A percentile compares a stretch with the other conserved stretches of the same genome.
These are phyloP conservation scores for Zeuzera pyrina DNA, from an alignment of 2,888 invertebrate genomes.

Conservation along the genomic window DNA sequence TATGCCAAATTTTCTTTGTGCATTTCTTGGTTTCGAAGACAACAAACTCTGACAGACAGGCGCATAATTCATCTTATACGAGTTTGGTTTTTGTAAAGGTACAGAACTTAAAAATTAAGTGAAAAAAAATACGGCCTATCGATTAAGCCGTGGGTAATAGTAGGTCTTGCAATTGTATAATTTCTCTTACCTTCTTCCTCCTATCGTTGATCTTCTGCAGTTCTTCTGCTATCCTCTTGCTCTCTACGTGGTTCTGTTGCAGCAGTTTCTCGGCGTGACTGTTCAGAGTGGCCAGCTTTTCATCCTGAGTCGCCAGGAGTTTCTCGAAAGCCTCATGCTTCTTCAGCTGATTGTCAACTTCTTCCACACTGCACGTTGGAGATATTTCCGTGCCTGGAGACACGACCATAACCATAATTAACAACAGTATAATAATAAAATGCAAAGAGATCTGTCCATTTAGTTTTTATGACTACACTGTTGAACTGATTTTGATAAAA, in stretches of 20 bases:
- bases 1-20: no score
- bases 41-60: no score
- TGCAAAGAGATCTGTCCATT: no score
- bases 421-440: neutral
- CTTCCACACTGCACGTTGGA: slow-evolving; percentile 82
- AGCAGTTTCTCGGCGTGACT: slow-evolving; percentile 90
- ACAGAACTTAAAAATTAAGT: no score
- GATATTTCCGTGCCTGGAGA: slow-evolving; percentile 77
- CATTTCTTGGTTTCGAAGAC: no score
- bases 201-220: slow-evolving; percentile 82
- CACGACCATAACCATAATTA: neutral
- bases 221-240: slow-evolving; percentile 82
- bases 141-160: no score
- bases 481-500: no score
- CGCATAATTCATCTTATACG: no score
- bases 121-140: no score
- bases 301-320: slow-evolving; percentile 87
- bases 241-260: slow-evolving; percentile 93
- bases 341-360: slow-evolving; percentile 90
- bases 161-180: no score
- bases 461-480: no score
- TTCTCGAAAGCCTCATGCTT: slow-evolving; percentile 97
- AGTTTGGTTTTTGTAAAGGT: no score
- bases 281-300: slow-evolving; percentile 85
- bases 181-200: slow-evolving; percentile 70